Evolutionary conservation across 2,888 invertebrate genomes (phyloP), one percentile per base, ranked within the genome.

Genomic region (Macropis europaea): DNA sequence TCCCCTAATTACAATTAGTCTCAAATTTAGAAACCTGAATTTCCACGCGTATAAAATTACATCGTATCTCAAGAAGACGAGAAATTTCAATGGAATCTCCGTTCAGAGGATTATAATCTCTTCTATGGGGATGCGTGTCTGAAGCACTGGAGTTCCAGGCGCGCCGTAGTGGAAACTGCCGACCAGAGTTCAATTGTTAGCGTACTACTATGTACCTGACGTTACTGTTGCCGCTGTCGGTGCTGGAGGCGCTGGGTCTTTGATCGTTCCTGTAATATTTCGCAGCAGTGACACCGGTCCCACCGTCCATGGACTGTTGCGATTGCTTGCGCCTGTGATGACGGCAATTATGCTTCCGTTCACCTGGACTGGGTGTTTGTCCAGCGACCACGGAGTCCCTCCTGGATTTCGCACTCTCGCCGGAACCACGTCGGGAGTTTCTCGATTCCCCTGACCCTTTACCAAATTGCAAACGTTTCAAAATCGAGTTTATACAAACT

Each of bases 191-290:
- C 13, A 36, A 43, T 50, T 43, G 43, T 43, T 26, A 5, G 15
- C 3, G 15, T 3, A 6, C 36, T 28, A 26, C 61, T 42, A 54
- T 50, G 45, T 70, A 89, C 89, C 88, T 88, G 76, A 87, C 84
- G 76, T 84, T 84, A 73, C 88, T 88, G 26, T 89, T 83, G 9
- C 88, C 84, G 73, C 90, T 89, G 71, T 90, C 88, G 22, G 95
- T 94, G n/a, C 94, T 94, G 34, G 94, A 94, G 22, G 94, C 94
- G 48, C 94, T 94, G 6, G 94, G 94, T 76, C 94, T 91, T 87
- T 94, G 94, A 83, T 94, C 94, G 87, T 92, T 93, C 90, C 90
- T 91, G 91, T 92, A 93, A 91, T 88, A 93, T 90, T 79, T 90
- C 7, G 88, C 84, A 4, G 87, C 86, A 68, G 84, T 87, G 38